These are phyloP conservation scores for Galleria mellonella DNA, from an alignment of 1,140 invertebrate genomes.

Conservation along the genomic window DNA sequence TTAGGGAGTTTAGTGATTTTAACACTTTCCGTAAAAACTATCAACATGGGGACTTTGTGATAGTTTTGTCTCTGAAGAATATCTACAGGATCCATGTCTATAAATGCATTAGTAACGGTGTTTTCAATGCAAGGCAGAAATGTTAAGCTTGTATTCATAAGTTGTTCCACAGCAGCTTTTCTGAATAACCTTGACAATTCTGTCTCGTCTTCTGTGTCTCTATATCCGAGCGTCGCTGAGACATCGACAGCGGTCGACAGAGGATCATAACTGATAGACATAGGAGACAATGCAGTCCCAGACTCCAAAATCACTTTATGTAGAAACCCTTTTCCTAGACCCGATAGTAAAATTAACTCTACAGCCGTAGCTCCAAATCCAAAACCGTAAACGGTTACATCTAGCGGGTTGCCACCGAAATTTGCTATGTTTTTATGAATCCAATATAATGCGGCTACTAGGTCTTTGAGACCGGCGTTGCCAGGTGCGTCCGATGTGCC, in stretches of 20 bases:
- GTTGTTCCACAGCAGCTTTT: slow-evolving; percentile 8
- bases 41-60: slow-evolving; percentile 37
- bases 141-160: slow-evolving; percentile 22
- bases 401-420: slow-evolving; percentile 81
- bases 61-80: slow-evolving; percentile 28
- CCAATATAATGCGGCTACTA: slow-evolving; percentile 83
- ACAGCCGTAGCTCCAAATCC: slow-evolving; percentile 74
- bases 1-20: slow-evolving; percentile 14
- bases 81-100: slow-evolving; percentile 38
- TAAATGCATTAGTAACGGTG: slow-evolving; percentile 17
- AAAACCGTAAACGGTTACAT: slow-evolving; percentile 80
- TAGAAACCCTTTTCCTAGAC: slow-evolving; percentile 27
- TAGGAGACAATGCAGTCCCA: slow-evolving; percentile 46
- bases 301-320: slow-evolving; percentile 53
- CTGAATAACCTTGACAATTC: slow-evolving; percentile 32
- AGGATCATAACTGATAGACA: slow-evolving; percentile 32
- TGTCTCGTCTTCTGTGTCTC: slow-evolving; percentile 7
- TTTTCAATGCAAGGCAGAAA: slow-evolving; percentile 50
- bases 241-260: slow-evolving; percentile 17
- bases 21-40: slow-evolving; percentile 28
- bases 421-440: slow-evolving; percentile 80
- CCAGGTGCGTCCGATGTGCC: slow-evolving; percentile 77
- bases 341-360: slow-evolving; percentile 40
- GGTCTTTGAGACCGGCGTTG: slow-evolving; percentile 85
- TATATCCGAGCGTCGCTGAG: slow-evolving; percentile 30